Evolutionary conservation across 2,113 vertebrate genomes (phyloP), one percentile per base, ranked within the genome.

Genomic region (Corapipo altera): DNA sequence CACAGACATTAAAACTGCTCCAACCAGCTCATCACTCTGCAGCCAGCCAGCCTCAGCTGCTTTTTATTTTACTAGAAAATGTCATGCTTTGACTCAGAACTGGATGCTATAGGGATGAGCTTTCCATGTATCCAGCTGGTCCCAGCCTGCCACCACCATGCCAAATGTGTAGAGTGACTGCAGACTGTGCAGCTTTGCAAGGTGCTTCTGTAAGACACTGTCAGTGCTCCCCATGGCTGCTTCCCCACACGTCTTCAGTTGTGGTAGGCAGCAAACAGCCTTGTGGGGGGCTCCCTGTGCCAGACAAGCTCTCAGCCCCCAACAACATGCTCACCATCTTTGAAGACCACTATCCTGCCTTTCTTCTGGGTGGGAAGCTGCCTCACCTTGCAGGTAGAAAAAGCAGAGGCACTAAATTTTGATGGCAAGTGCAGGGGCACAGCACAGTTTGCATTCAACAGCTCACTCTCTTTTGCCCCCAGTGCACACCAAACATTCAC

Each of bases 41-140:
- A 88, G 85, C 75, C 82, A 91, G 85, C 83, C 83, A 67, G 79
- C 92, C 57, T 94, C 92, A 93, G 88, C 93, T 95, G 95, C 92
- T 96, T 93, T 77, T 90, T 88, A 91, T 96, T 96, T 94, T 72
- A 30, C 70, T 67, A 80, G 85, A 72, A 94, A 96, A 96, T 94
- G 79, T 92, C 76, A 84, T 10, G 64, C 93, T 88, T 94, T 93
- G 89, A 85, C 72, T 94, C 94, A 77, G 85, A 95, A 72, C 77
- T 91, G 87, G 77, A 82, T 88, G 89, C 71, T 66, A 3, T n/a
- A 71, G 82, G 64, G 78, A 85, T 46, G 67, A 89, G 86, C 39
- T 91, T 95, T 91, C 76, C 48, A 54, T 4, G 0, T 70, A 75
- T 73, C 75, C 77, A 93, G 84, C 77, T 91, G 69, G 79, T 93